Base-by-base conservation (phyloP, 1,140 invertebrate species). In the Drosophila trapezifrons region DNA sequence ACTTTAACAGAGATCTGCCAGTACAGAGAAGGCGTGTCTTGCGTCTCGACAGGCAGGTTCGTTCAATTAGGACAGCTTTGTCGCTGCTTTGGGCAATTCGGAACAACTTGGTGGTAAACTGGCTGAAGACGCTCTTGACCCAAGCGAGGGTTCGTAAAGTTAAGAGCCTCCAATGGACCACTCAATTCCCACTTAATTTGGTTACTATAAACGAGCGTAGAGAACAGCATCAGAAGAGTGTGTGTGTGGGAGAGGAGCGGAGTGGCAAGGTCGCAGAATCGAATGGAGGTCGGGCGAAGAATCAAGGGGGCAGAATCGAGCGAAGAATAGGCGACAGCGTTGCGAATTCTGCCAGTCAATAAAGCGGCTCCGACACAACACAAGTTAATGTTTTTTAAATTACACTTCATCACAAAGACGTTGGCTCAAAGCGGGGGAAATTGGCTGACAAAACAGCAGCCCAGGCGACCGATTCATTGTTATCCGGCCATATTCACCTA, bases 191-290 rank as follows among this genome's bases (percentile, higher is more conserved):
- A n/a, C 42, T 22, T 22, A 57, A 71, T 71, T 71, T 46, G 51
- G 18, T 13, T 65, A 47, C 51, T 22, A 71, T 71, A 71, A 71
- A 71, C 35, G 25, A 55, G 27, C 65, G 45, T 70, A 71, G 45
- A 70, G n/a, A 55, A 42, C 66, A 56, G 47, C 63, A 52, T 4
- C n/a, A 9, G 15, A 35, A 6, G 7, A 15, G 37, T 32, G 20
- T 27, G 4, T 22, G 32, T 65, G 43, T 37, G 22, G 58, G 45
- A 7, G 62, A 22, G 40, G 49, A 56, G 40, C 57, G 58, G 43
- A 76, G 78, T 63, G 85, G 83, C 83, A 78, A 82, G 78, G 75
- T 86, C 75, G 71, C 54, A 58, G 66, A 81, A 83, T 87, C 78
- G 43, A 82, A 83, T 79, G 83, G 83, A 82, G 82, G 78, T 69